Base-by-base conservation (phyloP, 2,888 invertebrate species). In the Tetragnatha montana region DNA sequence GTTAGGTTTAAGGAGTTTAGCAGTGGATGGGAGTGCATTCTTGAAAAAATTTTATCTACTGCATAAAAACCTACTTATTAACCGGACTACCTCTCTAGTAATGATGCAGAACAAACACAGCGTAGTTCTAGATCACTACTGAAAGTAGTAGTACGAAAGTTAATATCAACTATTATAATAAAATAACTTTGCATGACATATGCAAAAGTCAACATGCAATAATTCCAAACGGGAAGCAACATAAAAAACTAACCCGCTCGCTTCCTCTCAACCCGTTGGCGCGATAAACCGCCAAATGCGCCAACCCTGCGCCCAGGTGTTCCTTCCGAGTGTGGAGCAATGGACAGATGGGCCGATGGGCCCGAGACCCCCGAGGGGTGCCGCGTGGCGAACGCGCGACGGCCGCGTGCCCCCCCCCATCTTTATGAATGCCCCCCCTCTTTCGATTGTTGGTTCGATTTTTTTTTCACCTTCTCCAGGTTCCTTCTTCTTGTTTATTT, bases 321-420 rank as follows among this genome's bases (percentile, higher is more conserved):
- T 87, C 78, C 79, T 84, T 49, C 19, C 10, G 74, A 49, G 85
- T 85, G 81, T 87, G 74, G 69, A 87, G 87, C 81, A 88, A 76
- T 81, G 89, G 89, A 89, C 81, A 81, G 81, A 89, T 89, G 89
- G 70, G 81, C 84, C 22, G 68, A 17, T 19, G 76, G 49, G n/a
- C 19, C 73, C 19, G 19, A 73, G 50, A 47, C 69, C 85, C 85
- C 80, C 81, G 51, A 81, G 89, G 89, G 81, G 81, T 86, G 81
- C 89, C 89, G 89, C 89, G 89, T 89, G 89, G 89, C 89, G 21
- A 85, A 89, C 89, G 89, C 89, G 81, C 89, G 89, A 85, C 89
- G 70, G 89, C 89, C 89, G 85, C 89, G 89, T 89, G 89, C 85
- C n/a, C 60, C 68, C 78, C 60, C 80, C 69, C 71, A 60, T 76